Base-by-base conservation (phyloP, 2,888 invertebrate genomes). In the Drosophila niveifrons region DNA sequence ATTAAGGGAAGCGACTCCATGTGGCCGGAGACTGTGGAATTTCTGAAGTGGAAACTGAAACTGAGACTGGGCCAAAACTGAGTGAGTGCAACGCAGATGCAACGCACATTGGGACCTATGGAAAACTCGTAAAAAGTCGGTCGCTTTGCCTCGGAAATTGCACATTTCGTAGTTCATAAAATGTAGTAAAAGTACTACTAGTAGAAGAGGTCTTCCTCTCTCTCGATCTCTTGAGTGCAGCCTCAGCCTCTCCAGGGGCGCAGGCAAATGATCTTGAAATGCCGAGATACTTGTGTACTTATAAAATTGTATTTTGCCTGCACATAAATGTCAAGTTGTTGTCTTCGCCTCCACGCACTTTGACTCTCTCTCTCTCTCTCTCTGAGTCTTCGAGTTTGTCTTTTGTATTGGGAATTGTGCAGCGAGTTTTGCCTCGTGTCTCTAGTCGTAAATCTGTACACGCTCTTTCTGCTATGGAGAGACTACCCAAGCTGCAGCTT, bases 161-260 rank as follows among this genome's bases (percentile, higher is more conserved):
- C 86, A 89, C 90, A 82, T 88, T 90, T 80, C 78, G 82, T 69
- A 84, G 88, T 86, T 78, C 78, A 83, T 89, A 81, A 89, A 83
- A 67, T 70, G 53, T 58, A 41, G 52, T 46, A 39, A 9, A 46
- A 34, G 28, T 46, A 23, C 46, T n/a, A n/a, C 28, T 29, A 50
- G 48, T 17, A 36, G 34, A 46, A 48, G 56, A 81, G 76, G 50
- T 65, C 56, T 13, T 15, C 46, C 28, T 34, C 46, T 46, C 56
- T 72, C 31, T 3, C 13, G n/a, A n/a, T 41, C 36, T 39, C 68
- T 69, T 28, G 80, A 78, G 82, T 75, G 72, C 41, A 46, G 59
- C 59, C 11, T 50, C 68, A 34, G 47, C 66, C 64, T 53, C 65
- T 50, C 51, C 28, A 66, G 78, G 66, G 70, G 65, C 78, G 72